Conservation (phyloP, 2,888 invertebrate species). For the Congeria kusceri region DNA sequence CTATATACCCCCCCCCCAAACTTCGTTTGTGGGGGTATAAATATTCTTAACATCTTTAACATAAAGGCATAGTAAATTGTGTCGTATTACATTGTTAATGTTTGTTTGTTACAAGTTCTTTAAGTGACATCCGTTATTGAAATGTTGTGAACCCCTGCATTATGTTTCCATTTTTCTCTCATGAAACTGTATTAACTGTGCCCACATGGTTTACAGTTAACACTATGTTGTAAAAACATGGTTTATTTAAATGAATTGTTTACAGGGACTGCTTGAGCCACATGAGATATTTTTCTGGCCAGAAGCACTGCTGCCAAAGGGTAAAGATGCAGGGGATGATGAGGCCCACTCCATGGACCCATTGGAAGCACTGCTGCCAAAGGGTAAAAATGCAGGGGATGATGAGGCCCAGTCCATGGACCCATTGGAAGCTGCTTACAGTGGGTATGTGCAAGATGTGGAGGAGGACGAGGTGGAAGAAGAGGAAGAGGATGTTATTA, state of each 20-base stretch:
- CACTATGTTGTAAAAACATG: too few relatives aligned
- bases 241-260: too few relatives aligned
- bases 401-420: conserved; percentile 64
- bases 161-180: too few relatives aligned
- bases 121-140: too few relatives aligned
- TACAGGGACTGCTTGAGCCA: conserved; percentile 86
- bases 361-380: conserved; percentile 71
- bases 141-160: too few relatives aligned
- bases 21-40: too few relatives aligned
- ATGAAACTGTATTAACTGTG: too few relatives aligned
- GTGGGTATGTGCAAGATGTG: conserved; percentile 44
- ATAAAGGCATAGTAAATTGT: too few relatives aligned
- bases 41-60: too few relatives aligned
- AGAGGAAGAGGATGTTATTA: conserved; percentile 16
- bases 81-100: too few relatives aligned
- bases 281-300: conserved; percentile 88
- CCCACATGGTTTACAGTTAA: too few relatives aligned
- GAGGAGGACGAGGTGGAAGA: conserved; percentile 20
- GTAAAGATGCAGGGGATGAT: conserved; percentile 59
- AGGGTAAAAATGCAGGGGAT: conserved; percentile 58
- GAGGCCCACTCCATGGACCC: conserved; percentile 62
- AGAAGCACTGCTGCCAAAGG: conserved; percentile 72
- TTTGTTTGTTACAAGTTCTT: conserved; percentile 42
- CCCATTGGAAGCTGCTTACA: conserved; percentile 47
- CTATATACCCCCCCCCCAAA: too few relatives aligned